These are phyloP conservation scores for Lymantria dispar DNA, from an alignment of 2,888 invertebrate genomes.

Conservation along the genomic window DNA sequence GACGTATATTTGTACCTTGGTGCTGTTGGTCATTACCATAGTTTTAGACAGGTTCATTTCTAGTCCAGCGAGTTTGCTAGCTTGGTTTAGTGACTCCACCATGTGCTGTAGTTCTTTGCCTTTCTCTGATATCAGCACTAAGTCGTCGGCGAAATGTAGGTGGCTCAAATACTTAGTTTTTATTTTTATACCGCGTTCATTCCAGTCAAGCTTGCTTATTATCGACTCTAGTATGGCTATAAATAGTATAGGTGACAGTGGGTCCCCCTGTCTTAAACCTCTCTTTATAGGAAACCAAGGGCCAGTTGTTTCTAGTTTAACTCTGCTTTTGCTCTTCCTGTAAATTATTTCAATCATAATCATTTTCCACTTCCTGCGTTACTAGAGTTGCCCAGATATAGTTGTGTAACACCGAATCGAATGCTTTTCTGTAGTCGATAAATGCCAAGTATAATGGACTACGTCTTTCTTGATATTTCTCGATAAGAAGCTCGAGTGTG, in stretches of 20 bases:
- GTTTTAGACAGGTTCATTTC: too few species aligned
- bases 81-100: too few species aligned
- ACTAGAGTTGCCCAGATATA: not conserved
- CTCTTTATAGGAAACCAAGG: not conserved
- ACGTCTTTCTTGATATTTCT: not conserved
- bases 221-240: not conserved
- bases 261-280: slow-evolving; percentile 3
- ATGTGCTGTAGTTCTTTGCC: too few species aligned
- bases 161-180: too few species aligned
- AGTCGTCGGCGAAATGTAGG: too few species aligned
- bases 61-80: too few species aligned
- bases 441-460: not conserved
- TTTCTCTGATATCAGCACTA: too few species aligned
- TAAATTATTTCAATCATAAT: not conserved
- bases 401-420: not conserved
- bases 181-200: not conserved
- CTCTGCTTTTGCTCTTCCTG: not conserved
- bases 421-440: too few species aligned
- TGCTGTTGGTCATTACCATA: too few species aligned
- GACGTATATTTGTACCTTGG: too few species aligned
- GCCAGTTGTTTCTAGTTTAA: not conserved
- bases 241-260: not conserved
- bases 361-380: not conserved
- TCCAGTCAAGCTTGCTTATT: not conserved
- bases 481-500: too few species aligned